These are phyloP conservation scores for Galeruca laticollis DNA, from an alignment of 2,888 invertebrate genomes.

Conservation along the genomic window DNA sequence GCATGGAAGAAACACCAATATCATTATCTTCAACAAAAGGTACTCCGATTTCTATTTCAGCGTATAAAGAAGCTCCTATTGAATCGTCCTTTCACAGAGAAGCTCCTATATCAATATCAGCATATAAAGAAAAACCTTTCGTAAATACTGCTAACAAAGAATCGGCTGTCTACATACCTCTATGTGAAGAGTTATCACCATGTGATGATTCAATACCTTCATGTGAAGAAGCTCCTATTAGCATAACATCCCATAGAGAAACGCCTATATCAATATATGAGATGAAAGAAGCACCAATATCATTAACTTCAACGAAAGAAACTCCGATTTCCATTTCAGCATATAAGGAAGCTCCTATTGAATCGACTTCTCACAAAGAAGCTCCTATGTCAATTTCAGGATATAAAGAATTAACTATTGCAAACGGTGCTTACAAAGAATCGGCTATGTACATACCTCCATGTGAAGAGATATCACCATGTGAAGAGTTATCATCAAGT, in stretches of 20 bases:
- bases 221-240: background rate
- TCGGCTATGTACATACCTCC: too few species aligned
- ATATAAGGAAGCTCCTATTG: conserved; percentile 3
- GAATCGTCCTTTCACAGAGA: background rate
- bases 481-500: too few species aligned
- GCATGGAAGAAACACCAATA: background rate
- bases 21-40: too few species aligned
- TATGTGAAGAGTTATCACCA: too few species aligned
- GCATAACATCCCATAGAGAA: background rate
- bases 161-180: too few species aligned
- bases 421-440: too few species aligned
- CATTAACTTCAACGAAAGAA: background rate
- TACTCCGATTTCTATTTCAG: background rate
- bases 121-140: background rate
- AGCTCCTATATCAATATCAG: background rate
- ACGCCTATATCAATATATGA: background rate
- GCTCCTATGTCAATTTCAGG: too few species aligned
- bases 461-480: too few species aligned
- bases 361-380: too few species aligned
- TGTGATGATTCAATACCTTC: too few species aligned
- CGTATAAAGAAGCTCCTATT: background rate
- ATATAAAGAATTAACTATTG: background rate
- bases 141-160: too few species aligned
- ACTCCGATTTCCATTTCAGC: background rate
- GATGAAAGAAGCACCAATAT: conserved; percentile 9